Percentiles rank a stretch among this genome's conserved stretches.
These are phyloP conservation scores for Ctenosaura bakeri DNA, from an alignment of 2,797 vertebrate genomes.

Conservation along the genomic window DNA sequence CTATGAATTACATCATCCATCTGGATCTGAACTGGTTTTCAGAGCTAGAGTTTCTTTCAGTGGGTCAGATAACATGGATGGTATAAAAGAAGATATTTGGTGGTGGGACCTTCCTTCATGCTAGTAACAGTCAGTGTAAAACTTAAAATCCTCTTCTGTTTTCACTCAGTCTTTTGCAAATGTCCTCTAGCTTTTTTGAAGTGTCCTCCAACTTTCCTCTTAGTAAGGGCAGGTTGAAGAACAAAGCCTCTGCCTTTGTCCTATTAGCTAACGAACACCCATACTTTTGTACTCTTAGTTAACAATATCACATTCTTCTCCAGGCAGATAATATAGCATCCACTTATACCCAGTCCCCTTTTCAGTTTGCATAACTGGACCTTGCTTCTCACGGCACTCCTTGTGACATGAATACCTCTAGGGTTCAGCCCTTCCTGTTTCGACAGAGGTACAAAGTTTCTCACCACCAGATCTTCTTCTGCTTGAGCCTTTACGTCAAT, in stretches of 20 bases:
- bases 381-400: conserved; percentile 13
- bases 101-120: neutral
- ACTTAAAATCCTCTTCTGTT: neutral
- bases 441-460: conserved; percentile 34
- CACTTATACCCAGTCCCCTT: neutral
- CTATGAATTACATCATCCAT: neutral
- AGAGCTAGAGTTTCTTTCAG: neutral
- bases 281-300: neutral
- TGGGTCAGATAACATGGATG: neutral
- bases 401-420: conserved; percentile 28
- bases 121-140: neutral
- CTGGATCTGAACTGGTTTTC: neutral
- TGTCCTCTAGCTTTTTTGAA: neutral
- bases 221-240: neutral
- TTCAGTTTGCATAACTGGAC: neutral
- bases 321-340: neutral
- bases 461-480: conserved; percentile 37
- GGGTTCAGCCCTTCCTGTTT: conserved; percentile 30
- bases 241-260: neutral
- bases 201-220: neutral
- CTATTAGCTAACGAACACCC: neutral
- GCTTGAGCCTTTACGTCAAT: conserved; percentile 60
- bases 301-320: neutral
- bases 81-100: neutral
- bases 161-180: neutral